Base-by-base conservation (phyloP, 2,113 vertebrate genomes). In the Labrus mixtus region DNA sequence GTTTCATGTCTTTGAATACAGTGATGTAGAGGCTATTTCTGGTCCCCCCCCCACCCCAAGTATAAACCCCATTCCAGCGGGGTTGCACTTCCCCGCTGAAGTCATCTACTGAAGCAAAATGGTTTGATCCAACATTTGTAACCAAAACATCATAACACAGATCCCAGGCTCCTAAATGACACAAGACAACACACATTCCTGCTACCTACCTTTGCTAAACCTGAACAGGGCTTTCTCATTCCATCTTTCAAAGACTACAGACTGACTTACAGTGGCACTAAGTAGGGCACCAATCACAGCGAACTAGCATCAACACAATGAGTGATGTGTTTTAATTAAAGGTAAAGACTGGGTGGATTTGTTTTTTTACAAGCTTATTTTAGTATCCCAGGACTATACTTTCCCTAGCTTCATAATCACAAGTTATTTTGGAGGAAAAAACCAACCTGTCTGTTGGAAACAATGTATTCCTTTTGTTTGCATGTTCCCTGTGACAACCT, bases 171-270 rank as follows among this genome's bases (percentile, higher is more conserved):
- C 15, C 1, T 6, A 19, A 48, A 17, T 48, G 46, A 48, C 46
- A 33, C 25, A 25, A 25, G 3, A 25, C 29, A 6, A 41, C 39
- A 41, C 39, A 41, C 8, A 11, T 41, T 41, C 9, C 39, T 41
- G 39, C 39, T 50, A 50, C 46, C 46, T 50, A 50, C 43, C 17
- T 54, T 43, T 29, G 51, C 43, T 65, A 64, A 41, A 61, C 20
- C 6, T 15, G 10, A 22, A 60, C 51, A 56, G 22, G 6, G 12
- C n/a, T 19, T 4, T 77, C 23, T 73, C 50, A 76, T 62, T 77
- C 85, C 76, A 82, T 80, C 56, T 58, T 82, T 76, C 72, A 51
- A 46, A 6, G n/a, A 4, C 45, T 12, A 10, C 22, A 59, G 15
- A 48, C 19, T 46, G 16, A 53, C 0, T 17, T 3, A 65, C 23